These are phyloP conservation scores for Apus apus DNA, from an alignment of 2,113 vertebrate genomes.

Conservation along the genomic window DNA sequence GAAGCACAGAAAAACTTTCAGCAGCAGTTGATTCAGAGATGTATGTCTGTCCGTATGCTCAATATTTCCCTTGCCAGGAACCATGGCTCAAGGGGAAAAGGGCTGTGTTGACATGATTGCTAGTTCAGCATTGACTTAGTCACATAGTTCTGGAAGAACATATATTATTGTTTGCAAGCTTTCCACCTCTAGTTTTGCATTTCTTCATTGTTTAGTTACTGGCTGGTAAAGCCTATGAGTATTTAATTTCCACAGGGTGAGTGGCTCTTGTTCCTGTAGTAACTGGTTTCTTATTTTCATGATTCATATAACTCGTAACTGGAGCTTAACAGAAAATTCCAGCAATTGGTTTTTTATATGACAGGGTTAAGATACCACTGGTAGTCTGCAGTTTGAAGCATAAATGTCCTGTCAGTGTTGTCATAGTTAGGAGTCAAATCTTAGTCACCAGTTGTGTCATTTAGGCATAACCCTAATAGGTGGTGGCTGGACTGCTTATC, in stretches of 20 bases:
- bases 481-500: background rate
- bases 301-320: background rate
- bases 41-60: background rate
- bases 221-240: background rate
- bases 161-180: background rate
- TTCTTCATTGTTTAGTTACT: background rate
- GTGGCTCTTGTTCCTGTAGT: background rate
- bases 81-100: background rate
- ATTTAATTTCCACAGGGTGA: background rate
- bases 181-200: background rate
- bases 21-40: background rate
- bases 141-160: background rate
- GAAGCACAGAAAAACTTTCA: background rate
- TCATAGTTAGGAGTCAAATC: background rate
- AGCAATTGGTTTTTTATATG: background rate
- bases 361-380: background rate
- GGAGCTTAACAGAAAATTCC: background rate
- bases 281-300: background rate
- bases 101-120: background rate
- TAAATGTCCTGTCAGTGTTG: background rate
- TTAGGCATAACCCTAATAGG: background rate
- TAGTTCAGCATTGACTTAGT: background rate
- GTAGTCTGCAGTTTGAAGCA: background rate
- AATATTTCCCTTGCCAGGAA: background rate
- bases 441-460: background rate